Conservation (phyloP, 64 coral and sea anemone species). For the Actinia equina region DNA sequence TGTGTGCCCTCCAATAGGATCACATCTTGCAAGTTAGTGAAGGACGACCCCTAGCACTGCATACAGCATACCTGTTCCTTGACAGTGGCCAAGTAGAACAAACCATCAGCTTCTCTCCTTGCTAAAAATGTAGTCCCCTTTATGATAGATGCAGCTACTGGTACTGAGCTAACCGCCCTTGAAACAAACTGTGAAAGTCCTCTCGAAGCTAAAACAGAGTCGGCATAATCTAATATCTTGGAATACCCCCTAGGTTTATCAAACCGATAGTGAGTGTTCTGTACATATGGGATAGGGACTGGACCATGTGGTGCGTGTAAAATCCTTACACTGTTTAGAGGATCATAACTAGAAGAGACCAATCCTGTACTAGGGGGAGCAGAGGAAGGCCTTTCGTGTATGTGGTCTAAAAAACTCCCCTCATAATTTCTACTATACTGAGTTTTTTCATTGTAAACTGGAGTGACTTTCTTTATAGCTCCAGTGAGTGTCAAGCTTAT, state of each 20-base stretch:
- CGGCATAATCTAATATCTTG: conserved; percentile 84
- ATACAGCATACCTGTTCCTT: conserved; percentile 64
- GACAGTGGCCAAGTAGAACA: conserved; percentile 81
- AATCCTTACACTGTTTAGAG: conserved; percentile 40
- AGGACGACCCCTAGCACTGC: neutral
- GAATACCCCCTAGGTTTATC: conserved; percentile 59
- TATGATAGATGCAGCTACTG: conserved; percentile 89
- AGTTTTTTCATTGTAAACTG: conserved; percentile 77
- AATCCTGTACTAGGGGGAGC: conserved; percentile 77
- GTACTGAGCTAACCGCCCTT: conserved; percentile 34
- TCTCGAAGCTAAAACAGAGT: conserved; percentile 81
- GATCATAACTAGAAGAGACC: conserved; percentile 70
- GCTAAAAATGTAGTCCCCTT: conserved; percentile 83
- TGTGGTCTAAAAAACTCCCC: neutral
- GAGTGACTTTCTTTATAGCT: conserved; percentile 69
- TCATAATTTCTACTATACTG: conserved; percentile 51
- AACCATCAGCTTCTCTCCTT: conserved; percentile 79
- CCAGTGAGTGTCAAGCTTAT: conserved; percentile 73
- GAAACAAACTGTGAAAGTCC: conserved; percentile 69
- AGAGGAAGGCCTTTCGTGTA: neutral
- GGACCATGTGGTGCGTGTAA: conserved; percentile 60
- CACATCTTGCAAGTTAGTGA: too few species aligned
- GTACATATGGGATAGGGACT: conserved; percentile 73
- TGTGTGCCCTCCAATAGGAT: too few species aligned
- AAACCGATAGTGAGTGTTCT: conserved; percentile 53